phyloP scores from a whole-genome alignment of 2,888 invertebrate genomes.

The Zaprionus lineosus region DNA sequence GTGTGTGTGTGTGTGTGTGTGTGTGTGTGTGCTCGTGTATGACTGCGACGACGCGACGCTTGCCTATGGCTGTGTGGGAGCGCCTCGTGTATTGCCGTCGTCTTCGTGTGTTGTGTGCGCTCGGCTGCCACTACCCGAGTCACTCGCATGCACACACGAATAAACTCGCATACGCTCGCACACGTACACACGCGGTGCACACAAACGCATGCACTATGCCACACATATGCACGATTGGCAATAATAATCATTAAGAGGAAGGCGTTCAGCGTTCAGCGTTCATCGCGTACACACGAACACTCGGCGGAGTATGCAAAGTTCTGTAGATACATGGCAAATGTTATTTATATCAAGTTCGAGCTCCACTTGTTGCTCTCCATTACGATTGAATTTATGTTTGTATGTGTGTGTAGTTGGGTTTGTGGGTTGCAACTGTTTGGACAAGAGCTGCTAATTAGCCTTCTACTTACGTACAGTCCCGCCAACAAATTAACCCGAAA shows the following conservation, averaged over 20 bases:
- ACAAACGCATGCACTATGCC: too few species aligned
- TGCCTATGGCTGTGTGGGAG: conserved; percentile 48
- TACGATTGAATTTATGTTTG: too few species aligned
- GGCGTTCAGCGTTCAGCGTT: conserved; percentile 39
- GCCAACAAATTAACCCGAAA: conserved; percentile 27
- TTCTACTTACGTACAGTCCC: conserved; percentile 32
- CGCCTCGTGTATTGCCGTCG: conserved; percentile 24
- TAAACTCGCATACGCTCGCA: conserved; percentile 14
- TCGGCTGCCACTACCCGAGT: conserved; percentile 45
- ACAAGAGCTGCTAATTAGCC: conserved; percentile 7
- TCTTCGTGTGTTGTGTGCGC: conserved; percentile 27
- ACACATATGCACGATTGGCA: conserved; percentile 66
- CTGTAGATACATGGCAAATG: conserved; percentile 8
- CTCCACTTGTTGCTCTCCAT: conserved; percentile 47
- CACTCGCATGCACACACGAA: conserved; percentile 12
- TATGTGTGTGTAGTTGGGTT: background rate
- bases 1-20: conserved; percentile 3
- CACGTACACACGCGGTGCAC: conserved; percentile 5
- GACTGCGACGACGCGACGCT: too few species aligned
- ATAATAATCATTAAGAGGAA: conserved; percentile 55
- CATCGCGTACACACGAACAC: too few species aligned
- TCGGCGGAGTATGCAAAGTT: conserved; percentile 20
- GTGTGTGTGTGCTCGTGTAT: background rate
- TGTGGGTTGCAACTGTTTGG: background rate
- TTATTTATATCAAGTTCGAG: conserved; percentile 19